Evolutionary conservation across 2,113 vertebrate genomes (phyloP).

Genomic region (Bagarius yarrelli): DNA sequence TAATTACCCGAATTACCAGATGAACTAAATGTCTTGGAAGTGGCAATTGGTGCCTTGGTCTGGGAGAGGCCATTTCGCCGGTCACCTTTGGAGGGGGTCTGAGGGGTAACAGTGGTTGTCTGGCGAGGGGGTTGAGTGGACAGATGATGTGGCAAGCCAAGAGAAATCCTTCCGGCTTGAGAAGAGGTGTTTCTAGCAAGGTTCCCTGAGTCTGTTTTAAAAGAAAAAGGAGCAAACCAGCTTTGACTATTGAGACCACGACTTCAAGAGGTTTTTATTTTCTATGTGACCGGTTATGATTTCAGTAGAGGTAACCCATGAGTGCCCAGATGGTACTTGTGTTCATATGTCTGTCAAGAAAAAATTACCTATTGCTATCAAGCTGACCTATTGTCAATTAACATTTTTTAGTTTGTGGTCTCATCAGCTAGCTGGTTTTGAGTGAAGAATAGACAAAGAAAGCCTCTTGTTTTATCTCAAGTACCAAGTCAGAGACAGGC

Average conservation of each 20-base stretch:
- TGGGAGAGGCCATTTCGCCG: constrained; percentile 46
- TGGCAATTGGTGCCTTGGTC: constrained; percentile 57
- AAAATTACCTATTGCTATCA: neutral
- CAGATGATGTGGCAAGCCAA: constrained; percentile 46
- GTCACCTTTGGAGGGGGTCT: constrained; percentile 42
- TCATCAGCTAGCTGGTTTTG: constrained; percentile 48
- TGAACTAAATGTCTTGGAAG: constrained; percentile 57
- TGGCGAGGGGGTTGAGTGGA: constrained; percentile 56
- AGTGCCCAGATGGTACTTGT: constrained; percentile 13
- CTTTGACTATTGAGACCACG: constrained; percentile 45
- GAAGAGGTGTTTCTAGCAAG: constrained; percentile 58
- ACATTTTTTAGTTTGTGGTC: constrained; percentile 17
- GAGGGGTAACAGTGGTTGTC: constrained; percentile 52
- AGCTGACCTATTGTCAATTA: neutral
- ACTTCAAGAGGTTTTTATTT: constrained; percentile 16
- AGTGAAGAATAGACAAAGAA: constrained; percentile 42
- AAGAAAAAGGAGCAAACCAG: constrained; percentile 52
- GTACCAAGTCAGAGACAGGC: constrained; percentile 37
- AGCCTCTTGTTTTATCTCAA: constrained; percentile 32
- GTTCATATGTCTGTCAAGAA: constrained; percentile 1
- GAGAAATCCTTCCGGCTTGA: constrained; percentile 42
- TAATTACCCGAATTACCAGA: constrained; percentile 63
- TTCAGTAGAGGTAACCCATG: neutral
- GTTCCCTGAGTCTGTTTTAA: constrained; percentile 60
- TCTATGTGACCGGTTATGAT: neutral